Base-by-base conservation (phyloP, 2,888 invertebrate genomes). In the Orthosia gothica region DNA sequence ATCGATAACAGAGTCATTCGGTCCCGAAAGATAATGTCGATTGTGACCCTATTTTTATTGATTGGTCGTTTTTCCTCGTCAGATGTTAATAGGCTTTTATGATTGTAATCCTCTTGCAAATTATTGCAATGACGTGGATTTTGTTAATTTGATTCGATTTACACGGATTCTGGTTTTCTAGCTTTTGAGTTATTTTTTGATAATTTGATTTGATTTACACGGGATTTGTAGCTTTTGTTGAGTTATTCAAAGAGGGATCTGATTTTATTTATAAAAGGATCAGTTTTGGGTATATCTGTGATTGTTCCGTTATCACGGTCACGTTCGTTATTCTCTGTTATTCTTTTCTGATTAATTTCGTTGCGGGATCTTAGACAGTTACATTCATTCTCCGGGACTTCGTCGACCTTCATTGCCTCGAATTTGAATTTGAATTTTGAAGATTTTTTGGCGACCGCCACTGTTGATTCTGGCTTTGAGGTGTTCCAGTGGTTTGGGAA, bases 41-140 rank as follows among this genome's bases (percentile, higher is more conserved):
- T 89, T 86, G 87, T 87, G 91, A 90, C 90, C 90, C 90, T 91
- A 90, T 90, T 92, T 89, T 90, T 89, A 90, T 91, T 87, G 90
- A 91, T 92, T 91, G 54, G 49, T 54, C n/a, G 54, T 70, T 71
- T 70, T 72, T 69, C 63, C 71, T 72, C 71, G 74, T 81, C 78
- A 81, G 85, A 88, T 88, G 87, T 82, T 88, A 89, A 88, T 88
- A 84, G 85, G 83, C 81, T 88, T 88, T 84, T 84, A 88, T 87
- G 83, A 87, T 83, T 75, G 81, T 83, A 82, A 85, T 83, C 81
- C 81, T 77, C 79, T 72, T 76, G 76, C 52, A 70, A 81, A 86
- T 83, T 74, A 76, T 81, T 75, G 67, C 72, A 64, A 64, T 70
- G 67, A 72, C 76, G 73, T 71, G 62, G 74, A 77, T 79, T 79